Evolutionary conservation across 2,797 vertebrate species (phyloP).

Genomic region (Clarias pachynema): DNA sequence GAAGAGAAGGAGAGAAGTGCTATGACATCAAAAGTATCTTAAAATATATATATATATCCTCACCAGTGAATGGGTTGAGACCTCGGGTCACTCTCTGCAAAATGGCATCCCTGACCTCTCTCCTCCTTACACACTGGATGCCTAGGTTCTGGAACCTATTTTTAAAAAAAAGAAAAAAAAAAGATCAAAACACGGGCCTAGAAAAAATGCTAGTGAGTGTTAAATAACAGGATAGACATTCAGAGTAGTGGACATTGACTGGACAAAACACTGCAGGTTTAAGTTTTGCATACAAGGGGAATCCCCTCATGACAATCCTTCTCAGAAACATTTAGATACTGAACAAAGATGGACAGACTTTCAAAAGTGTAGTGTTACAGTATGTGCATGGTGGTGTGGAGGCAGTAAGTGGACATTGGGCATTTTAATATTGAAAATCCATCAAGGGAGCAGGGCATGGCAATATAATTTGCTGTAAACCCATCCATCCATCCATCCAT

Average conservation of each 20-base stretch:
- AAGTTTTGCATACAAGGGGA: constrained; percentile 72
- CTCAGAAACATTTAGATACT: constrained; percentile 59
- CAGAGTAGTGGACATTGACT: constrained; percentile 15
- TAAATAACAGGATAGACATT: constrained; percentile 7
- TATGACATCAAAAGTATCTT: neutral
- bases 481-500: neutral
- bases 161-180: constrained; percentile 22
- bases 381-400: constrained; percentile 47
- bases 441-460: constrained; percentile 8
- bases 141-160: constrained; percentile 96
- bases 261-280: constrained; percentile 54
- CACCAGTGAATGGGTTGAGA: constrained; percentile 94
- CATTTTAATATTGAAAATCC: constrained; percentile 3
- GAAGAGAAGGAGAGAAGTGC: neutral
- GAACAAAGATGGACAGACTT: constrained; percentile 36
- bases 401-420: constrained; percentile 21
- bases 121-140: constrained; percentile 96
- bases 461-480: neutral
- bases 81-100: constrained; percentile 83
- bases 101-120: constrained; percentile 93
- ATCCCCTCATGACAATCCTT: constrained; percentile 67
- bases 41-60: constrained; percentile 59
- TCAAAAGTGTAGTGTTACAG: constrained; percentile 52
- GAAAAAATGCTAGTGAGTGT: neutral
- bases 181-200: neutral